phyloP scores from a whole-genome alignment of 2,888 invertebrate species.

The Sphinx pinastri region DNA sequence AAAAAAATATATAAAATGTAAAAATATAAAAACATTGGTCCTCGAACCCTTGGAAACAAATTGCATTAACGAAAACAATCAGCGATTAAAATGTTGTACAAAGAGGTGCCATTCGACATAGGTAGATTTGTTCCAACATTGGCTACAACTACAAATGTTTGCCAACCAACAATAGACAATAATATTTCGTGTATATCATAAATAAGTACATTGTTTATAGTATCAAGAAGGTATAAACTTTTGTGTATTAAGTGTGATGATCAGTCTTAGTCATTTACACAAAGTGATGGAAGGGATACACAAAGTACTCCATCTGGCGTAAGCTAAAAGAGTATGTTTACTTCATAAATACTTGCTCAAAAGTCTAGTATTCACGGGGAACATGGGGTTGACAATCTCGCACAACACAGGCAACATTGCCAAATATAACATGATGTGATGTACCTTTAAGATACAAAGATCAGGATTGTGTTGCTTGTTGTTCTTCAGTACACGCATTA shows the following conservation, averaged over 20 bases:
- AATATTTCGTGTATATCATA: conserved; percentile 47
- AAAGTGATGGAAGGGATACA: conserved; percentile 23
- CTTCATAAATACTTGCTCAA: background rate
- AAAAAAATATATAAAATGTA: conserved; percentile 24
- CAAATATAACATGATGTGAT: background rate
- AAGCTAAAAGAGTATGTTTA: conserved; percentile 1
- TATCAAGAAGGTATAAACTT: conserved; percentile 54
- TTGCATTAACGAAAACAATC: background rate
- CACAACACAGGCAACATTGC: background rate
- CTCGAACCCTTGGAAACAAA: conserved; percentile 38
- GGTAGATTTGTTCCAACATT: background rate
- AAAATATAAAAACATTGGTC: conserved; percentile 38
- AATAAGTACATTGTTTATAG: conserved; percentile 63
- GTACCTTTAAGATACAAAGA: no score
- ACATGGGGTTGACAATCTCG: no score
- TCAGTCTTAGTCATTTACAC: conserved; percentile 25
- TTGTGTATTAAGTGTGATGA: conserved; percentile 28
- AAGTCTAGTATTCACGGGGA: no score
- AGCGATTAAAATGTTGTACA: background rate
- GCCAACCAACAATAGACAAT: conserved; percentile 20
- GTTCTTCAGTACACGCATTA: no score
- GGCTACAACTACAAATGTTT: background rate
- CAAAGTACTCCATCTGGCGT: conserved; percentile 18
- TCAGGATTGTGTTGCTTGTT: no score
- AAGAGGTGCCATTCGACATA: background rate